These are phyloP conservation scores for Dreissena rostriformis DNA, from an alignment of 1,140 invertebrate genomes.

Conservation along the genomic window DNA sequence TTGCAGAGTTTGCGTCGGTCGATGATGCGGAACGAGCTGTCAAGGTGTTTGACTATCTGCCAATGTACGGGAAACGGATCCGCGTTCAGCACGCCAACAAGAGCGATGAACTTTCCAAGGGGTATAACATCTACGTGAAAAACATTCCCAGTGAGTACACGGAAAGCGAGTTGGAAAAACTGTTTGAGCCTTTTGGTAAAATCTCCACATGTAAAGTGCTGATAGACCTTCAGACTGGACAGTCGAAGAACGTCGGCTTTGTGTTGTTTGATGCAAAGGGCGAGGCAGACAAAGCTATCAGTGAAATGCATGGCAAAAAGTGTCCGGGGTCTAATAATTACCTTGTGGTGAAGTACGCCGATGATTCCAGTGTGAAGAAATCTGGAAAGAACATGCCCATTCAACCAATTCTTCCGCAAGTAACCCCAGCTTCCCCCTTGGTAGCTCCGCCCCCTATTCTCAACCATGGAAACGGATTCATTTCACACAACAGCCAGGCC, in stretches of 20 bases:
- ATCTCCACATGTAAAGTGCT: constrained; percentile 95
- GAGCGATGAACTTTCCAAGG: constrained; percentile 94
- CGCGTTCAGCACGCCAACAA: constrained; percentile 96
- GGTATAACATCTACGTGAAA: constrained; percentile 96
- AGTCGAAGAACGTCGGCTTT: constrained; percentile 93
- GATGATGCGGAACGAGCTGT: constrained; percentile 93
- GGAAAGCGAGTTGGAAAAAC: constrained; percentile 89
- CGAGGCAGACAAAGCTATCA: constrained; percentile 93
- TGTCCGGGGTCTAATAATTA: constrained; percentile 91
- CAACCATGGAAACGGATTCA: constrained; percentile 25
- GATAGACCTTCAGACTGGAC: constrained; percentile 92
- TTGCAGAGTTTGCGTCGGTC: constrained; percentile 93
- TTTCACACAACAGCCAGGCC: constrained; percentile 15
- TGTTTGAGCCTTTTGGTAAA: constrained; percentile 92
- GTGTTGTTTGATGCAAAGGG: constrained; percentile 84
- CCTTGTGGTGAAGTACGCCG: constrained; percentile 92
- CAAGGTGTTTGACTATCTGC: constrained; percentile 91
- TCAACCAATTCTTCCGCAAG: constrained; percentile 18
- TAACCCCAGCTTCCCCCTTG: neutral
- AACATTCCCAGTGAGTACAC: constrained; percentile 88
- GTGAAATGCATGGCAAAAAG: constrained; percentile 90
- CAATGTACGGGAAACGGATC: constrained; percentile 91
- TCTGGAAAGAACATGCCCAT: neutral
- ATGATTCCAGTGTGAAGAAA: constrained; percentile 91
- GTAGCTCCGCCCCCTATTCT: constrained; percentile 52